These are phyloP conservation scores for Melinaea menophilus DNA, from an alignment of 2,888 invertebrate species.

Conservation along the genomic window DNA sequence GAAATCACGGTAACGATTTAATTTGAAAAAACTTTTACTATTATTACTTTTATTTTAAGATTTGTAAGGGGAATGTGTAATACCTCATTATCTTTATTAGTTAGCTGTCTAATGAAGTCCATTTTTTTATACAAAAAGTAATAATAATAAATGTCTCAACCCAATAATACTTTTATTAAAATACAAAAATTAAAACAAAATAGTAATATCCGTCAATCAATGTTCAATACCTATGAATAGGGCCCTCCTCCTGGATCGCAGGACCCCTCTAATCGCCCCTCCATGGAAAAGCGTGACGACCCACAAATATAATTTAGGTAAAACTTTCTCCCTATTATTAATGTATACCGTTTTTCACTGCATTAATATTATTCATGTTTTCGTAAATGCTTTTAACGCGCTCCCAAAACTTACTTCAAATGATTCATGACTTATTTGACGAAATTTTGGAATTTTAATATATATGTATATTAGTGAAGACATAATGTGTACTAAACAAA, in stretches of 20 bases:
- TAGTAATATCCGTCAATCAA: constrained; percentile 22
- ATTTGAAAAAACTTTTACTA: background rate
- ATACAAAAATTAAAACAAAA: background rate
- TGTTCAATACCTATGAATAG: constrained; percentile 51
- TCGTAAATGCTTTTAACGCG: constrained; percentile 27
- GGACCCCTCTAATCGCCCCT: constrained; percentile 71
- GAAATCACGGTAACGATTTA: constrained; percentile 12
- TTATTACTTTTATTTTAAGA: too few relatives aligned
- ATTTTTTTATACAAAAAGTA: too few relatives aligned
- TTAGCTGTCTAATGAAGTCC: too few relatives aligned
- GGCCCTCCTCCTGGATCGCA: constrained; percentile 50
- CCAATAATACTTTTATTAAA: background rate
- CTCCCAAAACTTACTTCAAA: background rate
- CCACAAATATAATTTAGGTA: constrained; percentile 78
- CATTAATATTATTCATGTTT: constrained; percentile 49
- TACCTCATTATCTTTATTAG: too few relatives aligned
- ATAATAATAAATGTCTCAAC: too few relatives aligned
- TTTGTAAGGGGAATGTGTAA: too few relatives aligned
- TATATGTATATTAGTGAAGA: too few relatives aligned
- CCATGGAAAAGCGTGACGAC: constrained; percentile 75
- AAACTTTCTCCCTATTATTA: constrained; percentile 70
- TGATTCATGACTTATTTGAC: background rate
- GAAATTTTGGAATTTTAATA: too few relatives aligned
- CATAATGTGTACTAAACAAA: constrained; percentile 13
- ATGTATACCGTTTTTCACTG: constrained; percentile 61